Evolutionary conservation across 1,140 invertebrate species (phyloP).

Genomic region (Calliphora vicina): DNA sequence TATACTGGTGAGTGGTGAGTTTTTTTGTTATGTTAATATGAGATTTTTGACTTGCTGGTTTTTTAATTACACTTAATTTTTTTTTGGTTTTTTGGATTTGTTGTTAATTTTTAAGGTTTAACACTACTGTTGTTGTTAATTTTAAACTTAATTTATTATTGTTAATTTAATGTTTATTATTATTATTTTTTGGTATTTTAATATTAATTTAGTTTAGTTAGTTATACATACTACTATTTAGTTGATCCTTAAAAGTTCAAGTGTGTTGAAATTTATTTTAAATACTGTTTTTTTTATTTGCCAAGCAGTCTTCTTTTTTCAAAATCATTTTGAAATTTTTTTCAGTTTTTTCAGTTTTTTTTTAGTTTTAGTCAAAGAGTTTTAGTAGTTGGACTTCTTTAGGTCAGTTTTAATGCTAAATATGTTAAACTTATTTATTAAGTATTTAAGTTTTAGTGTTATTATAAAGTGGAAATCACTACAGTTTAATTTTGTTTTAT

Average conservation of each 20-base stretch:
- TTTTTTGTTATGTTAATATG: not conserved
- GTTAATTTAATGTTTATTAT: too few relatives aligned
- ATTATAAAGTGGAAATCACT: constrained; percentile 27
- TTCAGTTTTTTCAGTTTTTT: not conserved
- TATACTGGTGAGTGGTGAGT: constrained; percentile 3
- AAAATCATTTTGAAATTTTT: constrained; percentile 19
- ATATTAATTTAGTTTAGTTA: constrained; percentile 20
- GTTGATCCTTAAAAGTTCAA: constrained; percentile 27
- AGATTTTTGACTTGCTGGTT: not conserved
- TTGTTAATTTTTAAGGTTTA: not conserved
- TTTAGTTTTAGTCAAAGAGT: not conserved
- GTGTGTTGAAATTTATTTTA: constrained; percentile 23
- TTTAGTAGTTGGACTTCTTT: not conserved
- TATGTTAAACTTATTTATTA: constrained; percentile 26
- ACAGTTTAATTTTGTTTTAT: constrained; percentile 12
- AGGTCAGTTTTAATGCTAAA: not conserved
- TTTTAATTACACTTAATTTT: not conserved
- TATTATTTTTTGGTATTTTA: constrained; percentile 22
- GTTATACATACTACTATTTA: constrained; percentile 26
- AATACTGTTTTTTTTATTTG: constrained; percentile 23
- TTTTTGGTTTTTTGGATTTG: not conserved
- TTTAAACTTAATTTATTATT: constrained; percentile 17
- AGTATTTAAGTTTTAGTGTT: constrained; percentile 13
- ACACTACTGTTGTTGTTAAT: constrained; percentile 20
- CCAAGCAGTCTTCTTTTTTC: constrained; percentile 24